Base-by-base conservation (phyloP, 2,113 vertebrate genomes). In the Atractosteus spatula region DNA sequence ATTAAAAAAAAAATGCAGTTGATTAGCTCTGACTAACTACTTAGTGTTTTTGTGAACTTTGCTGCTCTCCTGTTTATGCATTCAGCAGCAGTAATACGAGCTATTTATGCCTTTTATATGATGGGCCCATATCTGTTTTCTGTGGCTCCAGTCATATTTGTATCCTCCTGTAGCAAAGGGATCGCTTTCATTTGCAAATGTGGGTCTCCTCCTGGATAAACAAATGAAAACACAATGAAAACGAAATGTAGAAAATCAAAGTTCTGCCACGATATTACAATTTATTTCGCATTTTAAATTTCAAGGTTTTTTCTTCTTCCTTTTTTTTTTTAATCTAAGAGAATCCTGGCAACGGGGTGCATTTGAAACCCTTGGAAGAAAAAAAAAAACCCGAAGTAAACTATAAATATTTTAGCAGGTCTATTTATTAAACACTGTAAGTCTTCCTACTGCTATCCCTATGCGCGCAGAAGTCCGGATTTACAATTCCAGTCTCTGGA, bases 191-290 rank as follows among this genome's bases (percentile, higher is more conserved):
- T 74, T 73, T 73, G 71, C 62, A 76, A 76, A 66, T 45, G 69
- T 66, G 64, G 71, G 73, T 69, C 66, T 70, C 54, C 6, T 51
- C 63, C 16, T 65, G 57, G 61, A 59, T 73, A 77, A 80, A 63
- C 47, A 54, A 51, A 57, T 51, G 29, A 29, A 71, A 45, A 10
- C 47, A 51, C 59, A 75, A 61, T 16, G 63, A 59, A 64, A 29
- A 67, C 45, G 67, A 72, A 70, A 74, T 72, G 41, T 73, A 67
- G 68, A 57, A 54, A 77, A 74, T 74, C 70, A 70, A 71, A 62
- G 67, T 56, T 16, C 56, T 62, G 62, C 71, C 42, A 72, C 66
- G 41, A 47, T 42, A 2, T 42, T 57, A 43, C 51, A 75, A 51
- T 59, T 47, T 13, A 47, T 77, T 74, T 67, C 69, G 10, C 47